phyloP scores from a whole-genome alignment of 1,140 invertebrate species.

The Melitaea cinxia region DNA sequence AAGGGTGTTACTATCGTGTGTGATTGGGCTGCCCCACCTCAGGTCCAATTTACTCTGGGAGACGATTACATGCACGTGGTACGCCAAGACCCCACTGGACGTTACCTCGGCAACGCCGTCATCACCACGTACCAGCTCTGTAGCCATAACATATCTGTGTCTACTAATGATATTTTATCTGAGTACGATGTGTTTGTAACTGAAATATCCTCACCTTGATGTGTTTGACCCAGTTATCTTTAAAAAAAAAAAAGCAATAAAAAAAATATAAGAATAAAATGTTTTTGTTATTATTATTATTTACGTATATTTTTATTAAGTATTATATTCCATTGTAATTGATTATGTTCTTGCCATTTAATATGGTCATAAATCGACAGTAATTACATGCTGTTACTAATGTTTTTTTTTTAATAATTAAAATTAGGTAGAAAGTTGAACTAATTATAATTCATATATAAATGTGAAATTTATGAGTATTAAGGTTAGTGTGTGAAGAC shows the following conservation, averaged over 20 bases:
- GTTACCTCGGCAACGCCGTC: slow-evolving; percentile 61
- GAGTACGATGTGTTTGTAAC: neutral
- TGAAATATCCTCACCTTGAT: neutral
- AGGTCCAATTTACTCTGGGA: slow-evolving; percentile 62
- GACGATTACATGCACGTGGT: slow-evolving; percentile 68
- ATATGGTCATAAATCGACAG: too few species aligned
- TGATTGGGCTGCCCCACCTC: slow-evolving; percentile 67
- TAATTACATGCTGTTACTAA: too few species aligned
- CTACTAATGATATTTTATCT: neutral
- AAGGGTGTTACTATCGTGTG: slow-evolving; percentile 59
- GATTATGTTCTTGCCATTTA: too few species aligned
- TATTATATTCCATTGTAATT: too few species aligned
- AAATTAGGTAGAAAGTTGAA: too few species aligned
- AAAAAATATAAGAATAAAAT: neutral
- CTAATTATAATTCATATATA: neutral
- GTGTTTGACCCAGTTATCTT: neutral
- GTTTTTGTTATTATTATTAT: neutral
- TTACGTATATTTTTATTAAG: too few species aligned
- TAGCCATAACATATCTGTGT: slow-evolving; percentile 51
- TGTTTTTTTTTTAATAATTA: too few species aligned
- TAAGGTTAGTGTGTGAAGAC: neutral
- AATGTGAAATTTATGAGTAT: neutral
- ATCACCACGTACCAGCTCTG: slow-evolving; percentile 68
- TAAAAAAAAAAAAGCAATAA: neutral
- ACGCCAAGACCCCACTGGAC: slow-evolving; percentile 58